These are phyloP conservation scores for Trissolcus basalis DNA, from an alignment of 1,140 invertebrate species.

Conservation along the genomic window DNA sequence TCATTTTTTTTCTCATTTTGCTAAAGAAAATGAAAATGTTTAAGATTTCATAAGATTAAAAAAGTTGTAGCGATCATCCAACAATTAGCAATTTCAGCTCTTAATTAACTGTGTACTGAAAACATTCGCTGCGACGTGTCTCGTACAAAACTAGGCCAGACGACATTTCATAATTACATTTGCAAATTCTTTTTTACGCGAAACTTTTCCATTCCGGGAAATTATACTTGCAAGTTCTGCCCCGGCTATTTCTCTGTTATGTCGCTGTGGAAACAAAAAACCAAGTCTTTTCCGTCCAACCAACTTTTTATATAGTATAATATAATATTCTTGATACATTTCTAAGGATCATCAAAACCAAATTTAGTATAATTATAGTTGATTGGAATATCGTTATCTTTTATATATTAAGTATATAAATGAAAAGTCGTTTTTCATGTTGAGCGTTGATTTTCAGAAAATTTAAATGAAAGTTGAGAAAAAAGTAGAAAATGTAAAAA, in stretches of 20 bases:
- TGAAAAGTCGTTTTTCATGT: no score
- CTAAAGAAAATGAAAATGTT: no score
- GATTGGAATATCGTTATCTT: no score
- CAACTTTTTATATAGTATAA: no score
- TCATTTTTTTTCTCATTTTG: no score
- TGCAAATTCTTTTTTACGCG: constrained; percentile 28
- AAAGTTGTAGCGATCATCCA: constrained; percentile 13
- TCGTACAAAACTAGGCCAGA: constrained; percentile 18
- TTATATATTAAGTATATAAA: no score
- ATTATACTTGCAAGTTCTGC: constrained; percentile 30
- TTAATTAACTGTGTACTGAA: constrained; percentile 28
- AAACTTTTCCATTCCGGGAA: constrained; percentile 19
- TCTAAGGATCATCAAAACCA: no score
- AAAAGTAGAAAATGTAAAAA: constrained; percentile 5
- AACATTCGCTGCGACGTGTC: constrained; percentile 16
- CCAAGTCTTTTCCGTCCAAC: no score
- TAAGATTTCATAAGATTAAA: constrained; percentile 6
- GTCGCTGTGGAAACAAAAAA: constrained; percentile 7
- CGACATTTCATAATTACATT: constrained; percentile 42
- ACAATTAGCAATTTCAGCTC: constrained; percentile 34
- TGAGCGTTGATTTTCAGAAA: no score
- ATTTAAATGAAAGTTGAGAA: not conserved
- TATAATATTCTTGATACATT: no score
- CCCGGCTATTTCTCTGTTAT: constrained; percentile 21
- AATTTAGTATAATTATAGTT: no score